phyloP scores from a whole-genome alignment of 2,113 vertebrate genomes.

The Pterophyllum scalare region DNA sequence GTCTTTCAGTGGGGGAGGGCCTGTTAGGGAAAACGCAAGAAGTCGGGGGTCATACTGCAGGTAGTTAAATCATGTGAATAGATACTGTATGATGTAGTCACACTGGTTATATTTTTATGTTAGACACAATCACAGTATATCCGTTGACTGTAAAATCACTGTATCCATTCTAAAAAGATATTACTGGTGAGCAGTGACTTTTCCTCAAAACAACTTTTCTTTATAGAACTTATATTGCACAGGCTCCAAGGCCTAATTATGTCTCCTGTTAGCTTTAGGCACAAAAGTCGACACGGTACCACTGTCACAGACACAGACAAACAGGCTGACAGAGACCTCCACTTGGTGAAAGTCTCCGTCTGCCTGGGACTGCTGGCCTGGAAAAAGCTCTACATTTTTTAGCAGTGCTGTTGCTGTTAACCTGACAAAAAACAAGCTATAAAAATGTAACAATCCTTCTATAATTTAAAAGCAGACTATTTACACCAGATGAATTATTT shows the following conservation, averaged over 20 bases:
- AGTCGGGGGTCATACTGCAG: background rate
- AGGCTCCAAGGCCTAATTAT: background rate
- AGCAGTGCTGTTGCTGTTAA: background rate
- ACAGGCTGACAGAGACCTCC: background rate
- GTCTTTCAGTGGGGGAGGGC: conserved; percentile 94
- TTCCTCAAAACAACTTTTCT: background rate
- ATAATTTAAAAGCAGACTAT: conserved; percentile 11
- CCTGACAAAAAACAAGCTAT: background rate
- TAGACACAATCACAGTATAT: background rate
- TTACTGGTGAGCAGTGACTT: background rate
- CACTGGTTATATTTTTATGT: background rate
- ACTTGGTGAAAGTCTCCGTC: background rate
- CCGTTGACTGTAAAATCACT: background rate
- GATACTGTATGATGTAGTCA: background rate
- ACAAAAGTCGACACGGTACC: background rate
- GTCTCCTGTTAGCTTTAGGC: background rate
- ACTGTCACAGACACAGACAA: background rate
- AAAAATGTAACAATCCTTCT: background rate
- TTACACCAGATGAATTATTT: conserved; percentile 43
- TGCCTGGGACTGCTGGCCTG: background rate
- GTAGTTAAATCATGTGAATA: background rate
- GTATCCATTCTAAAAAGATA: background rate
- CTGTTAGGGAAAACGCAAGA: conserved; percentile 69
- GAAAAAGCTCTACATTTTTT: background rate
- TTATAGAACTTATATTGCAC: background rate